phyloP scores from a whole-genome alignment of 1,140 invertebrate species.

The Bombus confusus region DNA sequence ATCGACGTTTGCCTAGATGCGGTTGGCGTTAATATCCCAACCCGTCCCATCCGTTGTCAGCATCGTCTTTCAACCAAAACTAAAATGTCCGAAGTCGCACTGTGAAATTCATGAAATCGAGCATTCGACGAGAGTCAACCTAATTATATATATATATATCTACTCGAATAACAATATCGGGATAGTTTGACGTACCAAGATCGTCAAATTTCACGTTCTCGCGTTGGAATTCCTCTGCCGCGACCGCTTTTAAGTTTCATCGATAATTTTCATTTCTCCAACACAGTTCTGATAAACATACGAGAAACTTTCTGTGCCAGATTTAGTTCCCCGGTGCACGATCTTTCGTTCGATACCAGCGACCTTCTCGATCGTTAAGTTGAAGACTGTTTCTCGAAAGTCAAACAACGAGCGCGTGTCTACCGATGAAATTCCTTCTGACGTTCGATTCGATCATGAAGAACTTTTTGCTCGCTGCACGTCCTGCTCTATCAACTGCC shows the following conservation, averaged over 20 bases:
- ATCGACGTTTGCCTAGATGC: not conserved
- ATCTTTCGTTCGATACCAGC: conserved; percentile 28
- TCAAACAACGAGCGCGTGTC: conserved; percentile 19
- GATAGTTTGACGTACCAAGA: conserved; percentile 13
- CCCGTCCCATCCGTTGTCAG: not conserved
- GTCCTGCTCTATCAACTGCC: not conserved
- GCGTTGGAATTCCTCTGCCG: conserved; percentile 16
- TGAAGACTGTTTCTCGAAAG: not conserved
- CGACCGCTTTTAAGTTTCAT: conserved; percentile 20
- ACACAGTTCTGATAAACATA: conserved; percentile 40
- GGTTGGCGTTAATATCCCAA: not conserved
- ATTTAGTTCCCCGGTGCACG: not conserved
- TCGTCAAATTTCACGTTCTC: conserved; percentile 22
- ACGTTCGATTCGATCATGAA: not conserved
- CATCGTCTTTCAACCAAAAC: not conserved
- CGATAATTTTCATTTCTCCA: conserved; percentile 60
- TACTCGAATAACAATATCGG: not conserved
- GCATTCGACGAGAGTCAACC: too few relatives aligned
- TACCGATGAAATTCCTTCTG: conserved; percentile 10
- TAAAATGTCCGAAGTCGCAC: not conserved
- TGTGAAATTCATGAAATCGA: conserved; percentile 35
- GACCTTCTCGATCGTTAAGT: not conserved
- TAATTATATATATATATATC: too few relatives aligned
- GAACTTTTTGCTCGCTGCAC: not conserved
- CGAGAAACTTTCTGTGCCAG: conserved; percentile 36